A percentile compares a stretch with the other conserved stretches of the same genome.
These are phyloP conservation scores for Rhagoletis pomonella DNA, from an alignment of 1,140 invertebrate genomes.

Conservation along the genomic window DNA sequence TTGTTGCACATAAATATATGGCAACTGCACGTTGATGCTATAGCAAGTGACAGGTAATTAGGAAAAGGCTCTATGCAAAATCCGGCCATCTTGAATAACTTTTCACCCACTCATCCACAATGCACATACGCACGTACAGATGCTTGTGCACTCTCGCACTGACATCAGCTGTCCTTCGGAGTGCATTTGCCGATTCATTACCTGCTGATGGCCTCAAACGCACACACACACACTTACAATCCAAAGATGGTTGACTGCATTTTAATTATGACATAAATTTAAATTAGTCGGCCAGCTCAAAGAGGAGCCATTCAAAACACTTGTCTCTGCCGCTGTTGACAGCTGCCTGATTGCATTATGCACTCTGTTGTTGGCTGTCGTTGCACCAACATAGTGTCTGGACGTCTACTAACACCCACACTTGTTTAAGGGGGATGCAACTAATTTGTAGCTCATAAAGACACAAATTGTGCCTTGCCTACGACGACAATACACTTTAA, in stretches of 20 bases:
- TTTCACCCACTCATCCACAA: neutral
- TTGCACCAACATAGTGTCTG: no score
- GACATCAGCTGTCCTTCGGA: neutral
- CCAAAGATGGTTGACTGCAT: neutral
- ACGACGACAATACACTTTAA: constrained; percentile 44
- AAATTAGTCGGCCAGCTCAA: constrained; percentile 12
- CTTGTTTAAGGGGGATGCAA: neutral
- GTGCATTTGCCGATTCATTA: constrained; percentile 30
- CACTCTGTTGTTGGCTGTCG: neutral
- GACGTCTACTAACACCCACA: neutral
- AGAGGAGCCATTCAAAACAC: neutral
- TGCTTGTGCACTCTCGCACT: neutral
- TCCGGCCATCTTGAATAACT: no score
- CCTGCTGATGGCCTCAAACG: constrained; percentile 2
- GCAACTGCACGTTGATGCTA: neutral
- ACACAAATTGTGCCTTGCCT: neutral
- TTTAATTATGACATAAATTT: constrained; percentile 48
- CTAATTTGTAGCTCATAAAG: constrained; percentile 3
- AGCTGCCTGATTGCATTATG: constrained; percentile 47
- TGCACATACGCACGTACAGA: neutral
- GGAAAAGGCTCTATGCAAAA: neutral
- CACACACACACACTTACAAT: neutral
- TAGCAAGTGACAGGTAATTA: neutral
- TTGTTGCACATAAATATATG: no score
- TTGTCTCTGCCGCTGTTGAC: constrained; percentile 34